These are phyloP conservation scores for Xylocampa areola DNA, from an alignment of 2,888 invertebrate species.

Conservation along the genomic window DNA sequence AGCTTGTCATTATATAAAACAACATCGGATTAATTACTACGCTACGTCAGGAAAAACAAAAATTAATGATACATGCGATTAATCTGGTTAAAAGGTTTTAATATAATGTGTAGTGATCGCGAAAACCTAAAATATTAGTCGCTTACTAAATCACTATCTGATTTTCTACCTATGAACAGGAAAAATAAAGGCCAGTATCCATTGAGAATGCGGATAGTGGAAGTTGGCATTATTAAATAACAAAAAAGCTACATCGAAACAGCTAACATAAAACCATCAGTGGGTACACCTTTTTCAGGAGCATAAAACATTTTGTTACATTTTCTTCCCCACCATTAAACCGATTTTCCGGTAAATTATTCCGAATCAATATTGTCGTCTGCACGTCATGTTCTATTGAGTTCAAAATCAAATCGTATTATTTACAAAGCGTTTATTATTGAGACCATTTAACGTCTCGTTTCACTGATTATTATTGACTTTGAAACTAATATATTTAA, in stretches of 20 bases:
- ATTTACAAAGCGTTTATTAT: constrained; percentile 47
- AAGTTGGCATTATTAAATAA: too few relatives aligned
- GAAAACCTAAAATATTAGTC: too few relatives aligned
- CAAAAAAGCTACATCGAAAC: constrained; percentile 5
- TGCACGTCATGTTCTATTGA: constrained; percentile 32
- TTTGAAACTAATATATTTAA: constrained; percentile 59
- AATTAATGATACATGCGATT: too few relatives aligned
- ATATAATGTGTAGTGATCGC: too few relatives aligned
- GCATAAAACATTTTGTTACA: constrained; percentile 29
- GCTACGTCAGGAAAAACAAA: too few relatives aligned
- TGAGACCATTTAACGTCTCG: constrained; percentile 44
- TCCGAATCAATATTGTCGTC: constrained; percentile 41
- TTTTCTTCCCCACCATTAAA: constrained; percentile 43
- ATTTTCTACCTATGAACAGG: too few relatives aligned
- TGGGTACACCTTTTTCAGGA: constrained; percentile 10
- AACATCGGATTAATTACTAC: too few relatives aligned
- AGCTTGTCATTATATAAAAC: too few relatives aligned
- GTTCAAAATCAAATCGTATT: constrained; percentile 40
- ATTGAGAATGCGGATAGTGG: too few relatives aligned
- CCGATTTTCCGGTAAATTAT: constrained; percentile 52
- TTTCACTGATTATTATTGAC: constrained; percentile 59
- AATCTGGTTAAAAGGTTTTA: too few relatives aligned
- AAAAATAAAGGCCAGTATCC: too few relatives aligned
- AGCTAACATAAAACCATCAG: constrained; percentile 4
- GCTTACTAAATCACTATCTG: too few relatives aligned